Percentiles rank a stretch among this genome's conserved stretches.
These are phyloP conservation scores for Ginglymostoma cirratum DNA, from an alignment of 2,113 vertebrate genomes.

Conservation along the genomic window DNA sequence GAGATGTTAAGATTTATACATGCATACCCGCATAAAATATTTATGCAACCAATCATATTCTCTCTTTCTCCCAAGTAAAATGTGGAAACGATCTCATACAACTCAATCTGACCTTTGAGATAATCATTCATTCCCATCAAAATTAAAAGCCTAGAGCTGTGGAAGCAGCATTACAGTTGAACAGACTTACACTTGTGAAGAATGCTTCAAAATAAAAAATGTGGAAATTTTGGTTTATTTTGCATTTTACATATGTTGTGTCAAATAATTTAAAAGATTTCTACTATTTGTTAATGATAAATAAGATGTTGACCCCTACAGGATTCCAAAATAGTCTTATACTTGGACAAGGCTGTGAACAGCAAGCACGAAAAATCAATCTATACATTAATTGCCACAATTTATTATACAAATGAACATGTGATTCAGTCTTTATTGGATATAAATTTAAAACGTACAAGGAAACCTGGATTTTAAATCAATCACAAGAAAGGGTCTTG, in stretches of 20 bases:
- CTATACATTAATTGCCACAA: constrained; percentile 92
- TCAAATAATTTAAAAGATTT: not conserved
- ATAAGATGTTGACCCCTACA: not conserved
- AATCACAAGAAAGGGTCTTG: constrained; percentile 48
- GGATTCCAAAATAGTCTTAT: constrained; percentile 76
- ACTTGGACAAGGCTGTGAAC: constrained; percentile 66
- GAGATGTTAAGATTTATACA: not conserved
- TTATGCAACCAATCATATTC: not conserved
- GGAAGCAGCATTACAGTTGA: too few relatives aligned
- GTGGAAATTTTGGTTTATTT: not conserved
- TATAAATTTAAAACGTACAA: constrained; percentile 63
- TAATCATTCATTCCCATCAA: not conserved
- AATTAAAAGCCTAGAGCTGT: not conserved
- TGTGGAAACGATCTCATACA: not conserved
- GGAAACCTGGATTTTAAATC: constrained; percentile 32
- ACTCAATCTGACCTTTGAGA: not conserved
- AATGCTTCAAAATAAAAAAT: not conserved
- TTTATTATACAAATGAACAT: constrained; percentile 97
- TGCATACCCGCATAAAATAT: not conserved
- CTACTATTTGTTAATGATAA: constrained; percentile 1
- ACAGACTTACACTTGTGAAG: not conserved
- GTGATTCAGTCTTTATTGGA: constrained; percentile 75
- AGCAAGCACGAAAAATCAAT: constrained; percentile 69
- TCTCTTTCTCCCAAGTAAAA: not conserved
- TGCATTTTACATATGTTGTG: not conserved